Evolutionary conservation across 2,113 vertebrate species (phyloP).

Genomic region (Mus pahari): DNA sequence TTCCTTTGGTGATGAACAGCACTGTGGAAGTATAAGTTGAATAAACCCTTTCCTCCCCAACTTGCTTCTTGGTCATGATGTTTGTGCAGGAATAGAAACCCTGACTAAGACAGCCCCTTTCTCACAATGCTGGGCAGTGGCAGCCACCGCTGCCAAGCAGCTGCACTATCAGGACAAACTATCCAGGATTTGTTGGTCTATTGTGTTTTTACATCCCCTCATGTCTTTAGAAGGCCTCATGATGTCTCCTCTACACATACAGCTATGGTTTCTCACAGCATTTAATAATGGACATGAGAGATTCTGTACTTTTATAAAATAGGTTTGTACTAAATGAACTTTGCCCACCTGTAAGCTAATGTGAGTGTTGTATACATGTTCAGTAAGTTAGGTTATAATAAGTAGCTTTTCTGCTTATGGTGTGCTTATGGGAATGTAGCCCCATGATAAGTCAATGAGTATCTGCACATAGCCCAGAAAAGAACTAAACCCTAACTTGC

Average conservation of each 20-base stretch:
- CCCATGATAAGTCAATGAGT: not conserved
- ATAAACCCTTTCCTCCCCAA: too few species aligned
- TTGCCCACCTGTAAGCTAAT: not conserved
- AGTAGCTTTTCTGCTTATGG: not conserved
- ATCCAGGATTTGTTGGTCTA: not conserved
- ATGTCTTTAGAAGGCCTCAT: not conserved
- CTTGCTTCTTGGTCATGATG: too few species aligned
- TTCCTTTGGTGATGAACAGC: too few species aligned
- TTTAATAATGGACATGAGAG: not conserved
- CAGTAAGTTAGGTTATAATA: not conserved
- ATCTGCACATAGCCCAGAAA: not conserved
- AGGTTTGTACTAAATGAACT: not conserved
- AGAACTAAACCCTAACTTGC: not conserved
- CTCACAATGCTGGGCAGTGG: not conserved
- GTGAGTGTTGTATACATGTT: not conserved
- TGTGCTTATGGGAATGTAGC: not conserved
- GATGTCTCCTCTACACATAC: not conserved
- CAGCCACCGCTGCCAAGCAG: not conserved
- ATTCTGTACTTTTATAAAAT: not conserved
- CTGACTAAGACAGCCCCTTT: not conserved
- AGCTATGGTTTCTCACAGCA: not conserved
- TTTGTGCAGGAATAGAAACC: too few species aligned
- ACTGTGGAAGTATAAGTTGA: too few species aligned
- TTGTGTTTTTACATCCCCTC: not conserved
- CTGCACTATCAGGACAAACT: not conserved